Base-by-base conservation (phyloP, 2,113 vertebrate genomes). In the Xyliphius kryptos region DNA sequence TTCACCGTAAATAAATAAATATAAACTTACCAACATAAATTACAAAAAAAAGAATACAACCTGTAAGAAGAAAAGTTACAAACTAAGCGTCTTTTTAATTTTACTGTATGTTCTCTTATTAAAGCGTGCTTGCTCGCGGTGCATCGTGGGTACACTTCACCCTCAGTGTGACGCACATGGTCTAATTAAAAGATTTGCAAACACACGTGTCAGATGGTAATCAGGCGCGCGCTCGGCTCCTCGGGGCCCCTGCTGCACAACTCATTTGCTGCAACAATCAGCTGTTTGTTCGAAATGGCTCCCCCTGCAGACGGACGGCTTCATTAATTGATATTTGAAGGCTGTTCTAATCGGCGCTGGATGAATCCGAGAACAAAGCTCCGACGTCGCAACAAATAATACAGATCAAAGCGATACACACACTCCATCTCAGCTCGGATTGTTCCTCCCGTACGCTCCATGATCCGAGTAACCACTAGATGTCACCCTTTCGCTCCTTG, bases 111-210 rank as follows among this genome's bases (percentile, higher is more conserved):
- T n/a, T n/a, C n/a, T n/a, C n/a, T n/a, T n/a, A n/a, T n/a, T n/a
- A n/a, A n/a, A n/a, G n/a, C n/a, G n/a, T n/a, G n/a, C n/a, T n/a
- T n/a, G n/a, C n/a, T n/a, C n/a, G n/a, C n/a, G n/a, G n/a, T n/a
- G n/a, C n/a, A n/a, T n/a, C n/a, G n/a, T n/a, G n/a, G n/a, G n/a
- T n/a, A n/a, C 56, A 56, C 26, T 46, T 69, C 75, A 70, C 40
- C 69, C 63, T 50, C 38, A 61, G n/a, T 76, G 40, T 77, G 72
- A 80, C 81, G 79, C 78, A 60, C 79, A 79, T 75, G 76, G 73
- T 75, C 67, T 85, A 85, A 89, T 87, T 88, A 86, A 85, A 86
- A 87, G 82, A 86, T 85, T 86, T 85, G 80, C 79, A 83, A 81
- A 80, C 83, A 83, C 82, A 85, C 79, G 73, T 83, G 83, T 84